These are phyloP conservation scores for Calephelis nemesis DNA, from an alignment of 1,140 invertebrate species.

Conservation along the genomic window DNA sequence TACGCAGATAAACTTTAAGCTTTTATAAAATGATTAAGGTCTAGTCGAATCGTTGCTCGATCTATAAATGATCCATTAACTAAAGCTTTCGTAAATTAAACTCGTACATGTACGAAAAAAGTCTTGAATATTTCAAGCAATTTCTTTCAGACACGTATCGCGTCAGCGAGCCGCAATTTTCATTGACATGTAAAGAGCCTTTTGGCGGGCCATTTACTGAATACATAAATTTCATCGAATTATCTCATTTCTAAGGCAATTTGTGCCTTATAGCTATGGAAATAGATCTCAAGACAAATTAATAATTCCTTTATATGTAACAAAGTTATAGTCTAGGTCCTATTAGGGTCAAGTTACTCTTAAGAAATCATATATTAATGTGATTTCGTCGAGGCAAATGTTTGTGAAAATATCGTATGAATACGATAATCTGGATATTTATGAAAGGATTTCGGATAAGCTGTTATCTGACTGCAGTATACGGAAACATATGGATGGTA, in stretches of 20 bases:
- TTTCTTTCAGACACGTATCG: conserved; percentile 17
- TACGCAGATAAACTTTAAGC: no score
- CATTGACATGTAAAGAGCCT: conserved; percentile 16
- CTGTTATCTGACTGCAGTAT: not conserved
- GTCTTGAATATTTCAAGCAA: conserved; percentile 15
- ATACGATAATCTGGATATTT: not conserved
- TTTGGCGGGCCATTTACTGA: conserved; percentile 17
- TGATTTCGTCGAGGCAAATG: conserved; percentile 5
- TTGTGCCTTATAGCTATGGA: not conserved
- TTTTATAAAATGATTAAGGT: no score
- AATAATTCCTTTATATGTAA: not conserved
- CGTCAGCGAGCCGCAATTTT: conserved; percentile 14
- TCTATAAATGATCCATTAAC: no score
- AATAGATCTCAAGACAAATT: not conserved
- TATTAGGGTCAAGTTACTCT: conserved; percentile 12
- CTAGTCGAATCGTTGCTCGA: no score
- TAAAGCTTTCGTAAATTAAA: conserved; percentile 3
- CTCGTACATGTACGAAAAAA: conserved; percentile 9
- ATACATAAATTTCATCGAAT: conserved; percentile 17
- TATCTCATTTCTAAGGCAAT: not conserved
- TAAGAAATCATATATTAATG: conserved; percentile 11
- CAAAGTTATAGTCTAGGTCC: conserved; percentile 6
- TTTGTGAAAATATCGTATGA: conserved; percentile 11
- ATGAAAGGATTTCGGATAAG: not conserved
- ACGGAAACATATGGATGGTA: not conserved